Base-by-base conservation (phyloP, 2,113 vertebrate genomes). In the Arenaria interpres region DNA sequence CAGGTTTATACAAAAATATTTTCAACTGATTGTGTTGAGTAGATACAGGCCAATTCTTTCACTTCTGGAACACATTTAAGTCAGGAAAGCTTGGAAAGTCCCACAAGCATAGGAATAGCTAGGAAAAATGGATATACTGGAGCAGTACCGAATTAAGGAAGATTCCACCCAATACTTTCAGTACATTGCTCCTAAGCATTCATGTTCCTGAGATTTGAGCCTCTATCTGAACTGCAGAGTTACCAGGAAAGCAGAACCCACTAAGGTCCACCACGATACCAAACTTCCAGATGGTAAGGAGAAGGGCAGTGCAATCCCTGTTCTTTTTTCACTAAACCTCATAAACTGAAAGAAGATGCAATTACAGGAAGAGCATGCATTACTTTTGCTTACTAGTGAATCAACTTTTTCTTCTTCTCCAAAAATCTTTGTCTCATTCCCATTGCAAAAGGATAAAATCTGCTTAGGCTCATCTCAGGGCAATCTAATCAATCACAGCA, bases 61-160 rank as follows among this genome's bases (percentile, higher is more conserved):
- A 60, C 25, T 85, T 87, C 57, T 90, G 86, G 90, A 87, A 90
- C 84, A 74, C 8, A 59, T 39, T 33, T 51, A 75, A 82, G 60
- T 69, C 85, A 93, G 84, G 62, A 81, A 93, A 78, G 85, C 33
- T 41, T 41, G 39, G 39, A 41, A 41, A 41, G 39, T 41, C 39
- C 92, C 48, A 33, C 21, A 48, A 37, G 69, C 84, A 85, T 95
- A 89, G 90, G 84, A 96, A 96, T 48, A 50, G 66, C 45, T 33
- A 35, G 28, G 73, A 53, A 48, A 94, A 95, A 94, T 45, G 30
- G 39, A 9, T 71, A 37, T 48, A 23, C 1, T 41, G 43, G 33
- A 76, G 46, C 15, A 54, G 19, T 48, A 62, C 33, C 60, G 72
- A 62, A 21, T 37, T 12, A 75, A 59, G 71, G 56, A 60, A 54